Conservation (phyloP, 1,140 invertebrate species). For the Periplaneta americana region DNA sequence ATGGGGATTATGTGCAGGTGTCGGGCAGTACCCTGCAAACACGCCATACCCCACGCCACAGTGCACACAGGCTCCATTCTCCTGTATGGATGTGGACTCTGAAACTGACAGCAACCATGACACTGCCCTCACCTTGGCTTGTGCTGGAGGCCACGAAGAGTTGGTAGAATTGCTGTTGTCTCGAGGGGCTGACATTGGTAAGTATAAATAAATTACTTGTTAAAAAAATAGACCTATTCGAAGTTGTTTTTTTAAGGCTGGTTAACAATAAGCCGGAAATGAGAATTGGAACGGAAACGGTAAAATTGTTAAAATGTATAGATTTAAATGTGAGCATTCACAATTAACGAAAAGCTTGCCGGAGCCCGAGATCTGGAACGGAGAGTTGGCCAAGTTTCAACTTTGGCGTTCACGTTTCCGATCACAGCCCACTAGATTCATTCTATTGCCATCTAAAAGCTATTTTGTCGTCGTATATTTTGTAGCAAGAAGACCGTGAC, state of each 20-base stretch:
- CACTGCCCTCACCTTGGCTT: constrained; percentile 94
- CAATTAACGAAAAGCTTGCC: too few relatives aligned
- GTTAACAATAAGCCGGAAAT: too few relatives aligned
- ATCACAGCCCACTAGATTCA: too few relatives aligned
- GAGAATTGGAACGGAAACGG: too few relatives aligned
- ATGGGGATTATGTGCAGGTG: background rate
- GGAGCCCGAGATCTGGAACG: too few relatives aligned
- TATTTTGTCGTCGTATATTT: too few relatives aligned
- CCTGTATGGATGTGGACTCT: constrained; percentile 86
- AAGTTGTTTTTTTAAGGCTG: background rate
- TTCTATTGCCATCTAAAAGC: too few relatives aligned
- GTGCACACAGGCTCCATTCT: constrained; percentile 39
- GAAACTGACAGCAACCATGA: constrained; percentile 98
- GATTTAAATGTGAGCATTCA: too few relatives aligned
- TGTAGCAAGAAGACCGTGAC: too few relatives aligned
- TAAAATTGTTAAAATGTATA: too few relatives aligned
- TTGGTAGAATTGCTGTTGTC: constrained; percentile 86
- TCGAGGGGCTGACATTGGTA: constrained; percentile 85
- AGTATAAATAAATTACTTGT: background rate
- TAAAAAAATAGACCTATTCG: background rate
- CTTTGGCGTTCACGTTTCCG: too few relatives aligned
- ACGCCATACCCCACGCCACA: constrained; percentile 6
- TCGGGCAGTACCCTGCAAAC: constrained; percentile 10
- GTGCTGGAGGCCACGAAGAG: constrained; percentile 94
- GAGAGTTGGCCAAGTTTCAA: too few relatives aligned